phyloP scores from a whole-genome alignment of 2,113 vertebrate species.

The Pungitius pungitius region DNA sequence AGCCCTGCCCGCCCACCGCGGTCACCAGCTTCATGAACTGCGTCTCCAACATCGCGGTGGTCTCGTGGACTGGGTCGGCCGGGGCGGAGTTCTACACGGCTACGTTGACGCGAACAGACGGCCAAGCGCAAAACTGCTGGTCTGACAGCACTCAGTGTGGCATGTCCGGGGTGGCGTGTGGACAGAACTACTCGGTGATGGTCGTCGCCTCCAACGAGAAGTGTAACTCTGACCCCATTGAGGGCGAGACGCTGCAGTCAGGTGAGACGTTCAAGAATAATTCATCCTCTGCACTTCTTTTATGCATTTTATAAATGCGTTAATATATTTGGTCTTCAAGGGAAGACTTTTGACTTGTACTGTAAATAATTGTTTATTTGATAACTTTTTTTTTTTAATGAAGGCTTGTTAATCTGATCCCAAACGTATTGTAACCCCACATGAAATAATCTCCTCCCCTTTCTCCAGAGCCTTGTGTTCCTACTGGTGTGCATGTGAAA shows the following conservation, averaged over 20 bases:
- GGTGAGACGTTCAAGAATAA: conserved; percentile 54
- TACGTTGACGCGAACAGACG: conserved; percentile 46
- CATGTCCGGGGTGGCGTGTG: conserved; percentile 72
- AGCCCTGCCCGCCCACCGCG: conserved; percentile 69
- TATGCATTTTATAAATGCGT: not conserved
- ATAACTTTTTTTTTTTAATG: not conserved
- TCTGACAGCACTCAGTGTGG: conserved; percentile 71
- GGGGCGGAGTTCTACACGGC: conserved; percentile 71
- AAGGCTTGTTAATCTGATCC: not conserved
- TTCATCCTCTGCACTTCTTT: not conserved
- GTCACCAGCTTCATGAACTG: conserved; percentile 74
- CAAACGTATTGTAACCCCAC: not conserved
- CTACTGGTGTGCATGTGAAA: conserved; percentile 60
- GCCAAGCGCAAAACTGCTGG: conserved; percentile 62
- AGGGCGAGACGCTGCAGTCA: conserved; percentile 59
- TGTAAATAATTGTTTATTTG: not conserved
- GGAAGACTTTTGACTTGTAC: not conserved
- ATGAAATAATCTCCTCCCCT: not conserved
- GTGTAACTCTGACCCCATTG: conserved; percentile 76
- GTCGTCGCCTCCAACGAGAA: conserved; percentile 67
- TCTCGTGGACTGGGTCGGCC: conserved; percentile 68
- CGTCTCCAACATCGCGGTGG: conserved; percentile 70
- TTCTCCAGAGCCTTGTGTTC: conserved; percentile 79
- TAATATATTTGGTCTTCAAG: not conserved
- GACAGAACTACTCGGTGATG: conserved; percentile 69